phyloP scores from a whole-genome alignment of 2,797 vertebrate species.

The Smutsia gigantea region DNA sequence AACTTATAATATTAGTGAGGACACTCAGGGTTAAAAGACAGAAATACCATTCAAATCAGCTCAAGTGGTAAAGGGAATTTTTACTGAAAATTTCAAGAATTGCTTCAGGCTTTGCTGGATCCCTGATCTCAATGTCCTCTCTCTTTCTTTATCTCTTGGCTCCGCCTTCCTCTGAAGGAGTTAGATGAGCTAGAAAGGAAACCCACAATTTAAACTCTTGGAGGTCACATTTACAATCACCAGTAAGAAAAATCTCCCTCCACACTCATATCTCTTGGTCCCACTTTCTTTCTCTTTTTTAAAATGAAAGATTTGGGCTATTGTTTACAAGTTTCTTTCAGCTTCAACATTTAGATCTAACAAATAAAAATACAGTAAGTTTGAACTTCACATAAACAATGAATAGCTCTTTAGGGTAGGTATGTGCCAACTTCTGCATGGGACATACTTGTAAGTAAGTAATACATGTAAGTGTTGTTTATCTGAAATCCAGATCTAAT shows the following conservation, averaged over 20 bases:
- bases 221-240: not conserved
- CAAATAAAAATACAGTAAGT: not conserved
- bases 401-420: not conserved
- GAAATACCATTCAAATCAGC: not conserved
- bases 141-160: not conserved
- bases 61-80: not conserved
- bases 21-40: not conserved
- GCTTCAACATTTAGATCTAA: not conserved
- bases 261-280: not conserved
- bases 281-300: not conserved
- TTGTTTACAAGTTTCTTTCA: not conserved
- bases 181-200: not conserved
- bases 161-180: not conserved
- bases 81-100: not conserved
- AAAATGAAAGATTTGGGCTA: slow-evolving; percentile 15
- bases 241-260: not conserved
- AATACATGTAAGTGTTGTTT: not conserved
- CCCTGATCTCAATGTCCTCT: not conserved
- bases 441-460: not conserved
- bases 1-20: not conserved
- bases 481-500: slow-evolving; percentile 42
- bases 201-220: not conserved
- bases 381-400: not conserved
- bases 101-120: not conserved
- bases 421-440: not conserved